These are phyloP conservation scores for Heliconius hermathena DNA, from an alignment of 1,140 invertebrate species.

Conservation along the genomic window DNA sequence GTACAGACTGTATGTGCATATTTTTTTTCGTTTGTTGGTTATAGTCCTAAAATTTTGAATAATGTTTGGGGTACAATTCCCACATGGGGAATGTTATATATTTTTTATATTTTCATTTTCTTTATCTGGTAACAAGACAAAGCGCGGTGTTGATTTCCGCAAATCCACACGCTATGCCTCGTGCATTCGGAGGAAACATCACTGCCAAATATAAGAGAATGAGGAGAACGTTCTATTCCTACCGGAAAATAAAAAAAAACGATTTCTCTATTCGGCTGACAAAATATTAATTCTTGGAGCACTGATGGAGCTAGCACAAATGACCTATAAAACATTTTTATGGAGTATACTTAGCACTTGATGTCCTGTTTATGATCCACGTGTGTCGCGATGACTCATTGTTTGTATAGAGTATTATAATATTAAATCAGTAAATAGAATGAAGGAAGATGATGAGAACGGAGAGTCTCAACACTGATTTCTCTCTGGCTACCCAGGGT, in stretches of 20 bases:
- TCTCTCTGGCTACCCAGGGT: no score
- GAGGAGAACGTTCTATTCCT: not conserved
- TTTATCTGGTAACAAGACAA: no score
- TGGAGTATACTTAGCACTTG: conserved; percentile 6
- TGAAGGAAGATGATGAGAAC: no score
- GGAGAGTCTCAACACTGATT: no score
- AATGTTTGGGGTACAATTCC: no score
- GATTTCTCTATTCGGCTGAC: not conserved
- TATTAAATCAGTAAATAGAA: not conserved
- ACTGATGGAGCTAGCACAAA: not conserved
- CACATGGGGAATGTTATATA: no score
- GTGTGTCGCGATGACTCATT: not conserved
- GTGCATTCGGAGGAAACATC: no score
- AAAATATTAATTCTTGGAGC: not conserved
- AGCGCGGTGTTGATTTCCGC: no score
- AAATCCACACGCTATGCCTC: no score
- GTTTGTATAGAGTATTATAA: not conserved
- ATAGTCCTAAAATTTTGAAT: no score
- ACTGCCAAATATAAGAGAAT: not conserved
- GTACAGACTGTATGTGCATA: not conserved
- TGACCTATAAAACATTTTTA: conserved; percentile 5
- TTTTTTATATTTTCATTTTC: no score
- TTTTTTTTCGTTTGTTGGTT: no score
- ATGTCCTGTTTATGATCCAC: conserved; percentile 5
- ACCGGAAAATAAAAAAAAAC: not conserved